Base-by-base conservation (phyloP, 2,888 invertebrate species). In the Tridacna gigas region DNA sequence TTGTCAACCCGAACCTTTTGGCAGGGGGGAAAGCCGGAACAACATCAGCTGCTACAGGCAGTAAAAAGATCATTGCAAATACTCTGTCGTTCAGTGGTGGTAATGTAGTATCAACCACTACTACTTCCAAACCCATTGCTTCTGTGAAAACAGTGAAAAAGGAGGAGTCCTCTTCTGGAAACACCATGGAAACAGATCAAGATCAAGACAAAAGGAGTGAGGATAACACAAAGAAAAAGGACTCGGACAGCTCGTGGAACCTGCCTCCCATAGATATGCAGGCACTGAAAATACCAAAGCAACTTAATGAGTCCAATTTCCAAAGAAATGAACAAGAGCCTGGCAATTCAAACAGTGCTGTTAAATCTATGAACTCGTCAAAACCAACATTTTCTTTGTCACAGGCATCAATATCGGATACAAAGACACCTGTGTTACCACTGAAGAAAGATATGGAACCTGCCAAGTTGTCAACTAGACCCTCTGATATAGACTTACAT, bases 401-500 rank as follows among this genome's bases (percentile, higher is more conserved):
- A n/a, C 81, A 82, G 71, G 81, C 86, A 0, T 81, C 83, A 37
- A n/a, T 74, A 75, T 63, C 63, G 2, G 25, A 25, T 25, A 63
- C n/a, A n/a, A 22, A 13, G 25, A n/a, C 63, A 22, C 63, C 63
- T 22, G 69, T 69, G 47, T 69, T 69, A 47, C 45, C 47, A 0
- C 7, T 12, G 45, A 69, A 45, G 15, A 45, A 51, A 20, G 71
- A 71, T 13, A 51, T 45, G 25, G 51, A 47, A 48, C 25, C 48
- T 25, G 71, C 51, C 71, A 71, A 71, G 7, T 60, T 86, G 37
- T 74, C 82, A 13, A 81, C 83, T 47, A 25, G 87, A 65, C 87
- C 87, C 13, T 87, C 87, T 45, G 87, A 87, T 47, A 87, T 87
- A 56, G 87, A 87, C 78, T 78, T 87, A 9, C 87, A 87, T 74